These are phyloP conservation scores for Drymodes brunneopygia DNA, from an alignment of 2,113 vertebrate genomes.

Conservation along the genomic window DNA sequence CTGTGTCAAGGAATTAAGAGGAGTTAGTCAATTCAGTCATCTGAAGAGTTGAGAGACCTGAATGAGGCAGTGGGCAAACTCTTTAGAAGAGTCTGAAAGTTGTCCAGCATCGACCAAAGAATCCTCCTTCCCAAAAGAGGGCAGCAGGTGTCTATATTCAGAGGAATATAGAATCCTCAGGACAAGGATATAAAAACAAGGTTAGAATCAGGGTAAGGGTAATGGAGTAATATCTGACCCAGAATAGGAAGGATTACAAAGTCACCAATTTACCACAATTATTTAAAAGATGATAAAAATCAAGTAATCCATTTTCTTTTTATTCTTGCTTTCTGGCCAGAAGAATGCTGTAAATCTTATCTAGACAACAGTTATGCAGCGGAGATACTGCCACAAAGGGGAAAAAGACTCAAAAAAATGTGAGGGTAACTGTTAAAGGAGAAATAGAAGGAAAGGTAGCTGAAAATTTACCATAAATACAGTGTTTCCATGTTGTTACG, in stretches of 20 bases:
- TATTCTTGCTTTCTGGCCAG: not conserved
- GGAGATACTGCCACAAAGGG: not conserved
- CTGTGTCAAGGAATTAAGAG: not conserved
- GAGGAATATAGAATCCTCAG: not conserved
- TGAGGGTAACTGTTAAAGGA: not conserved
- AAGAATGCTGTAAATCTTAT: not conserved
- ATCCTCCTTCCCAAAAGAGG: not conserved
- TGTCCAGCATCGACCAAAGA: not conserved
- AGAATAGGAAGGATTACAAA: not conserved
- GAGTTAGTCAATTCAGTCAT: not conserved
- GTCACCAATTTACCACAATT: not conserved
- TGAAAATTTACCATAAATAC: not conserved
- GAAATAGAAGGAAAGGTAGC: not conserved
- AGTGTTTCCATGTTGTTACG: not conserved
- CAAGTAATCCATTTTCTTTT: not conserved
- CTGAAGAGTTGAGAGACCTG: not conserved
- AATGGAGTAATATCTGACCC: not conserved
- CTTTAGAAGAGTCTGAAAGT: not conserved
- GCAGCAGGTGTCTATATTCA: not conserved
- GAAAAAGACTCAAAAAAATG: not conserved
- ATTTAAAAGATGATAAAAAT: not conserved
- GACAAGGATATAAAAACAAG: not conserved
- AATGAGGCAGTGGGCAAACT: not conserved
- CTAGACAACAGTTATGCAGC: not conserved
- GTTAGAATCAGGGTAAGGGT: not conserved